Conservation (phyloP, 2,797 vertebrate species). For the Lagocephalus sceleratus region DNA sequence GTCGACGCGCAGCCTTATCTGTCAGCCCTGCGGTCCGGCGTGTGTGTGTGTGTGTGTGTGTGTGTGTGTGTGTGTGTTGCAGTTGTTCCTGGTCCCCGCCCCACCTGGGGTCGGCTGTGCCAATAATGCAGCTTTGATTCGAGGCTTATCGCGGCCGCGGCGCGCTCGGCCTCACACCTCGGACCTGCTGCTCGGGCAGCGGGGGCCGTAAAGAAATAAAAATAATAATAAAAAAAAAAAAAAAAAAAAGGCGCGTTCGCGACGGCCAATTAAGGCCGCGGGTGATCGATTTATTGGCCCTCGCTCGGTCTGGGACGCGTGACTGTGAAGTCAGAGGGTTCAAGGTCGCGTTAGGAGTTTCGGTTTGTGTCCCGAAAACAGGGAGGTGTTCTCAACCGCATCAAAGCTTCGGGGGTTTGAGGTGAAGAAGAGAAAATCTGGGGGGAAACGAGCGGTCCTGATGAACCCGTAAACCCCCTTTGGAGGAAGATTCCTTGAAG, state of each 20-base stretch:
- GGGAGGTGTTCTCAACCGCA: neutral
- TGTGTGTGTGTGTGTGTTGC: constrained; percentile 22
- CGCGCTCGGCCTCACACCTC: constrained; percentile 38
- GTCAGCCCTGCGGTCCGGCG: constrained; percentile 7
- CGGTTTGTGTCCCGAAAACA: neutral
- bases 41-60: constrained; percentile 5
- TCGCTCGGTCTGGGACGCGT: neutral
- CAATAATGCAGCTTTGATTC: constrained; percentile 53
- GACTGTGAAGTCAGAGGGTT: no score
- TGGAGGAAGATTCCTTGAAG: no score
- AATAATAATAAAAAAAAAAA: no score
- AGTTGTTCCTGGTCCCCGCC: constrained; percentile 20
- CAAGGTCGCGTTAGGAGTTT: no score
- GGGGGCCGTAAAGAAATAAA: constrained; percentile 32
- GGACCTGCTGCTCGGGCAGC: constrained; percentile 39
- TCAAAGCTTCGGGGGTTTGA: neutral
- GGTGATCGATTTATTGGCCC: neutral
- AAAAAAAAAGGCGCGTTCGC: constrained; percentile 15
- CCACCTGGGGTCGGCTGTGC: constrained; percentile 33
- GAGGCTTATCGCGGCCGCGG: constrained; percentile 41
- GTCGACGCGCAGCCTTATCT: constrained; percentile 51
- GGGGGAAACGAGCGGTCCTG: no score
- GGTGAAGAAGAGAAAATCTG: no score
- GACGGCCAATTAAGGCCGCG: neutral
- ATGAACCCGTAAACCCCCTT: no score